These are phyloP conservation scores for Polia nebulosa DNA, from an alignment of 2,888 invertebrate genomes.

Conservation along the genomic window DNA sequence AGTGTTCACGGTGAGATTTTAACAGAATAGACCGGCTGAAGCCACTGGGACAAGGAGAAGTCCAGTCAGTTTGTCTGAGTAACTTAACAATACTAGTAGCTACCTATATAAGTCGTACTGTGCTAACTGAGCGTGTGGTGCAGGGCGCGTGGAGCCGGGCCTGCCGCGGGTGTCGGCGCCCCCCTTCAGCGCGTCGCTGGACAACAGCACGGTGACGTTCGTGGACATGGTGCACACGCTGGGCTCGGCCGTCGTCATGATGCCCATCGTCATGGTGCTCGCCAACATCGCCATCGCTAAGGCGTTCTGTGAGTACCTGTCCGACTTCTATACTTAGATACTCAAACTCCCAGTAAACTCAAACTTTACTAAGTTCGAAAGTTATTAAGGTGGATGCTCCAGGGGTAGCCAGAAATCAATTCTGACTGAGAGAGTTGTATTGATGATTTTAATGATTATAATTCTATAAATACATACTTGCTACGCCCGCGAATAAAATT, in stretches of 20 bases:
- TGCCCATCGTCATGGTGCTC: conserved; percentile 96
- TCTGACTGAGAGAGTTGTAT: too few relatives aligned
- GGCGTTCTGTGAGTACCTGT: conserved; percentile 94
- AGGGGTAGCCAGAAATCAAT: too few relatives aligned
- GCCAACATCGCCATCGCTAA: conserved; percentile 99
- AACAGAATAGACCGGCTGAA: not conserved
- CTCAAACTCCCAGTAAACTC: not conserved
- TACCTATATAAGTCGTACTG: too few relatives aligned
- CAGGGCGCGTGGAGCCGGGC: conserved; percentile 93
- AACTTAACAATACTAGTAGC: too few relatives aligned
- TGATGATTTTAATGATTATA: too few relatives aligned
- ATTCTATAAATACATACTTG: too few relatives aligned
- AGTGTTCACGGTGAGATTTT: not conserved
- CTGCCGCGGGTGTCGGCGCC: conserved; percentile 93
- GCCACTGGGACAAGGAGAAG: not conserved
- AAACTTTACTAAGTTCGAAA: too few relatives aligned
- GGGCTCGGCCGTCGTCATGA: conserved; percentile 94
- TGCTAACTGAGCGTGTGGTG: too few relatives aligned
- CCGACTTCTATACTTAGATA: not conserved
- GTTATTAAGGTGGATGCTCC: too few relatives aligned
- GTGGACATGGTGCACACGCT: conserved; percentile 93
- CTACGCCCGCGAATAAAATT: too few relatives aligned
- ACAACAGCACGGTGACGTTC: conserved; percentile 92
- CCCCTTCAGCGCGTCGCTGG: conserved; percentile 91
- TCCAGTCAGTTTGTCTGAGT: not conserved